A percentile compares a stretch with the other conserved stretches of the same genome.
phyloP scores from a whole-genome alignment of 2,888 invertebrate genomes.

The Mythimna lalbum region DNA sequence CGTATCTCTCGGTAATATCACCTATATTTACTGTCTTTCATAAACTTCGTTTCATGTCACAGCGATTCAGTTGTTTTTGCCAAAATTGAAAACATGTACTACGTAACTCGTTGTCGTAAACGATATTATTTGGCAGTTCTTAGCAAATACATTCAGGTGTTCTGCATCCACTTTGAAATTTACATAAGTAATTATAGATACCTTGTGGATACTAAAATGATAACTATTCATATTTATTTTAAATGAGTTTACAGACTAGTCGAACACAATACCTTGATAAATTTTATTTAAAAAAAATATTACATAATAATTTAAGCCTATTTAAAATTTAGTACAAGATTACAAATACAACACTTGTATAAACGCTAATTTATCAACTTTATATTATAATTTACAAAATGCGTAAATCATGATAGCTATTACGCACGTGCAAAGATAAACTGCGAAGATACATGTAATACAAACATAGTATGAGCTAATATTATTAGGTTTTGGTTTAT shows the following conservation, averaged over 20 bases:
- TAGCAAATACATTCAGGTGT: conserved; percentile 60
- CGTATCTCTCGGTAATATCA: background rate
- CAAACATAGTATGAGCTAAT: conserved; percentile 38
- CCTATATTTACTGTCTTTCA: background rate
- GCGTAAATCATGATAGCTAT: conserved; percentile 51
- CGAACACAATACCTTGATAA: background rate
- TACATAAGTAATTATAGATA: conserved; percentile 29
- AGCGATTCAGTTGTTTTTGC: conserved; percentile 38
- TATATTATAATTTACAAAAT: conserved; percentile 11
- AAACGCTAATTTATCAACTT: background rate
- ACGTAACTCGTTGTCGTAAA: conserved; percentile 32
- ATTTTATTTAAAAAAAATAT: background rate
- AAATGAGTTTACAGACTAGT: background rate
- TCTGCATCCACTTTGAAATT: conserved; percentile 28
- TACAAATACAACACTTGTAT: background rate
- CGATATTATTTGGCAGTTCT: conserved; percentile 44
- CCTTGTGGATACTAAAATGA: background rate
- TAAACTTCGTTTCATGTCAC: conserved; percentile 21
- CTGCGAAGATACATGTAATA: conserved; percentile 21
- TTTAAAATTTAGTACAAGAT: background rate
- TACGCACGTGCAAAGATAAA: conserved; percentile 43
- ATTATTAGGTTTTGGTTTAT: conserved; percentile 13
- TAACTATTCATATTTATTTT: background rate
- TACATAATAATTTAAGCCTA: too few species aligned
- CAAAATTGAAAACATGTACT: conserved; percentile 32